Conservation (phyloP, 2,113 vertebrate genomes). For the Seriola aureovittata region DNA sequence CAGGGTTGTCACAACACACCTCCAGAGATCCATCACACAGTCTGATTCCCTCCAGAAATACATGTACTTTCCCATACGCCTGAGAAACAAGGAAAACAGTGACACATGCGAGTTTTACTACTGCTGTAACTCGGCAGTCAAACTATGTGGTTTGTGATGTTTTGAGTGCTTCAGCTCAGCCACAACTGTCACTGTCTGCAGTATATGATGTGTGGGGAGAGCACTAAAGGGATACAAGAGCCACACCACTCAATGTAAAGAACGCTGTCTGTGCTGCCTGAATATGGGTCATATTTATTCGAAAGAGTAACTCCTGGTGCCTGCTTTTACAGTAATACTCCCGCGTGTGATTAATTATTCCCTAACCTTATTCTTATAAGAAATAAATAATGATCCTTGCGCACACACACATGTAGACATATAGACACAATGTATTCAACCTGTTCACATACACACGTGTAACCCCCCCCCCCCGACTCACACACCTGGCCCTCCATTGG, state of each 20-base stretch:
- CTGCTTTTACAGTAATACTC: not conserved
- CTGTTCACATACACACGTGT: not conserved
- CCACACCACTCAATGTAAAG: not conserved
- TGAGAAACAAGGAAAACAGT: slow-evolving; percentile 9
- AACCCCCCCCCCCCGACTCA: not conserved
- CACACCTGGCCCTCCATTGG: slow-evolving; percentile 58
- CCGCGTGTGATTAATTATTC: not conserved
- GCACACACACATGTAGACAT: slow-evolving; percentile 14
- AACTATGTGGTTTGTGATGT: not conserved
- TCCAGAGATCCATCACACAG: slow-evolving; percentile 1
- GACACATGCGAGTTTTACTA: not conserved
- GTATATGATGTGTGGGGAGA: not conserved
- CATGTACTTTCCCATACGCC: slow-evolving; percentile 60
- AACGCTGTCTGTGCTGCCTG: not conserved
- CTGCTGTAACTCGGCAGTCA: not conserved
- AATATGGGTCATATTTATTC: not conserved
- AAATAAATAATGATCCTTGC: slow-evolving; percentile 6
- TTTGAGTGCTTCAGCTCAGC: not conserved
- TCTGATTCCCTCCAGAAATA: slow-evolving; percentile 33
- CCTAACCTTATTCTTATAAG: not conserved
- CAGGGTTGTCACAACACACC: slow-evolving; percentile 56
- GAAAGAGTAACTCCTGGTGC: not conserved
- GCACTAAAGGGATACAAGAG: slow-evolving; percentile 2
- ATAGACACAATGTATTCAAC: slow-evolving; percentile 2
- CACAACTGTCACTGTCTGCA: not conserved